phyloP scores from a whole-genome alignment of 2,113 vertebrate genomes.

The Axis porcinus region DNA sequence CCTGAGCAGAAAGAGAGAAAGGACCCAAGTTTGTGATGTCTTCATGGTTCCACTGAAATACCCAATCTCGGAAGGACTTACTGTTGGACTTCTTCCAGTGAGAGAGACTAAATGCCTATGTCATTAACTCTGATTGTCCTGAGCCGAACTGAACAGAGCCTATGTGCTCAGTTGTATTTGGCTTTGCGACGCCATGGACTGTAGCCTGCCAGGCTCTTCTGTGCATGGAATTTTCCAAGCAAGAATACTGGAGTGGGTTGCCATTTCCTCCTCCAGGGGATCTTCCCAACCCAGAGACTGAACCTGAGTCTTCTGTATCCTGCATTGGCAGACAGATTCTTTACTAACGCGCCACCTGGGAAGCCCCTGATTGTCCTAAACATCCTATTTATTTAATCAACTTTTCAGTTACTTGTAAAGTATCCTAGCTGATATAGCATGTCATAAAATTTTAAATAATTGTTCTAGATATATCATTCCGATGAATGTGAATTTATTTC shows the following conservation, averaged over 20 bases:
- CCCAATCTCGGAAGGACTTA: not conserved
- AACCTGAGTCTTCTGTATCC: not conserved
- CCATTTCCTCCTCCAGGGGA: not conserved
- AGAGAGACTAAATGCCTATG: not conserved
- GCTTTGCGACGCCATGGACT: accelerated
- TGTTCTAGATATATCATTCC: not conserved
- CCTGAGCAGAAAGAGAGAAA: not conserved
- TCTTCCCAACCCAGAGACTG: not conserved
- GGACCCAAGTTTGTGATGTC: not conserved
- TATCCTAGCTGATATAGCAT: not conserved
- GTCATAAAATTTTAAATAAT: not conserved
- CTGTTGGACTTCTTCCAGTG: not conserved
- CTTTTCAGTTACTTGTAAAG: not conserved
- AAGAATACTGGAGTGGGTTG: not conserved
- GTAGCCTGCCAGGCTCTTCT: too few relatives aligned
- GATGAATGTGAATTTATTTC: not conserved
- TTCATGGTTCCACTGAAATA: not conserved
- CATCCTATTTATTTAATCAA: not conserved
- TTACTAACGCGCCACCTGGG: not conserved
- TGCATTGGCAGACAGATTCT: not conserved
- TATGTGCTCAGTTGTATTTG: too few relatives aligned
- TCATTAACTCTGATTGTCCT: not conserved
- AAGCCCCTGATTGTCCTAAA: not conserved
- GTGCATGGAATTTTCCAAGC: not conserved
- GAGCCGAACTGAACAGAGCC: not conserved